These are phyloP conservation scores for Nettapus auritus DNA, from an alignment of 2,113 vertebrate genomes.

Conservation along the genomic window DNA sequence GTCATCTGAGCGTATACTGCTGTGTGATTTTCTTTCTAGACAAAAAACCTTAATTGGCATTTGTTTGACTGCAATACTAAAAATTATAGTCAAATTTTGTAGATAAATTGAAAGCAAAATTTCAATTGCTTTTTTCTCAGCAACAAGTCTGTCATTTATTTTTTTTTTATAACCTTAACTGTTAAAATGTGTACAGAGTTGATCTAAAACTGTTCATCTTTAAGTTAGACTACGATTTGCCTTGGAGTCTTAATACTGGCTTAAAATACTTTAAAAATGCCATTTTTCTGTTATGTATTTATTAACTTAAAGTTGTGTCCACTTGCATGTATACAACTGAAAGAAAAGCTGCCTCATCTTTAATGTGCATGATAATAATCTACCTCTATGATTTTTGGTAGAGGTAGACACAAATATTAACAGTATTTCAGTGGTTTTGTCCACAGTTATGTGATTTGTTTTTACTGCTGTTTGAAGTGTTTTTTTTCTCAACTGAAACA, in stretches of 20 bases:
- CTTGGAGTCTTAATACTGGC: not conserved
- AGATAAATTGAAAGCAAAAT: not conserved
- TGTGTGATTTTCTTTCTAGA: conserved; percentile 41
- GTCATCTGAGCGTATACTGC: conserved; percentile 4
- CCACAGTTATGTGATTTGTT: not conserved
- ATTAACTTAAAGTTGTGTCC: not conserved
- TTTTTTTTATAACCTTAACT: not conserved
- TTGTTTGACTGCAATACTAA: conserved; percentile 8
- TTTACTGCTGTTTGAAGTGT: conserved; percentile 48
- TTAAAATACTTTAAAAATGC: not conserved
- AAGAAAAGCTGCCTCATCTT: not conserved
- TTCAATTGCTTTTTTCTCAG: not conserved
- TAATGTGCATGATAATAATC: conserved; percentile 13
- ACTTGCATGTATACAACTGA: conserved; percentile 35
- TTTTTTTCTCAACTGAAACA: not conserved
- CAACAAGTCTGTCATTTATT: not conserved
- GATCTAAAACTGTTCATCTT: not conserved
- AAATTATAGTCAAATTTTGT: not conserved
- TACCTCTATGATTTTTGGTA: not conserved
- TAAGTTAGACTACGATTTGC: not conserved
- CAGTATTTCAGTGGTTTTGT: not conserved
- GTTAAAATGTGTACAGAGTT: not conserved
- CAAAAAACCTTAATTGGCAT: not conserved
- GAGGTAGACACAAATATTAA: not conserved
- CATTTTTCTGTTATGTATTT: not conserved